Percentiles rank a stretch among this genome's conserved stretches.
phyloP scores from a whole-genome alignment of 2,113 vertebrate species.

The Rattus rattus region DNA sequence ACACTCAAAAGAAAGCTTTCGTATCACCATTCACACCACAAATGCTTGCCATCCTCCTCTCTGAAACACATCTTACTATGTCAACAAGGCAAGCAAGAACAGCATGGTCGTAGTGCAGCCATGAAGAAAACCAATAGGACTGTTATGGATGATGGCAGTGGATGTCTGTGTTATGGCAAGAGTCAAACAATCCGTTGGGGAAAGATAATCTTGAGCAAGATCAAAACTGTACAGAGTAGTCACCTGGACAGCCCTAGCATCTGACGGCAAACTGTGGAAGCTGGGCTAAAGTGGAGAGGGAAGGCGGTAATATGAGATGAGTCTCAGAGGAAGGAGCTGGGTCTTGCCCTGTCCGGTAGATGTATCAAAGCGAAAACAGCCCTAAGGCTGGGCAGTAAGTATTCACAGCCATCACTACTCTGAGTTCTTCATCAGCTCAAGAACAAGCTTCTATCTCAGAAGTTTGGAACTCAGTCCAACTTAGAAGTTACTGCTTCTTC shows the following conservation, averaged over 20 bases:
- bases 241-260: background rate
- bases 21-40: background rate
- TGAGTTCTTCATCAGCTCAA: background rate
- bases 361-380: background rate
- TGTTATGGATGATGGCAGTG: background rate
- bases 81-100: background rate
- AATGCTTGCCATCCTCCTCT: background rate
- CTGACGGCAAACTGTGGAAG: background rate
- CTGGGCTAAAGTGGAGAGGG: background rate
- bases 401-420: background rate
- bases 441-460: background rate
- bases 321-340: background rate
- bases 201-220: background rate
- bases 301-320: background rate
- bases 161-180: background rate
- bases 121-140: background rate
- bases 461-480: background rate
- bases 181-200: background rate
- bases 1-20: background rate
- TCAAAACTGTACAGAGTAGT: background rate
- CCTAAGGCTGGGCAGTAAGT: background rate
- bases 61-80: too few species aligned
- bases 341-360: background rate
- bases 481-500: constrained; percentile 53
- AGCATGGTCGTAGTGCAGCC: background rate